Conservation (phyloP, 64 coral and sea anemone genomes). For the Acropora yongei region DNA sequence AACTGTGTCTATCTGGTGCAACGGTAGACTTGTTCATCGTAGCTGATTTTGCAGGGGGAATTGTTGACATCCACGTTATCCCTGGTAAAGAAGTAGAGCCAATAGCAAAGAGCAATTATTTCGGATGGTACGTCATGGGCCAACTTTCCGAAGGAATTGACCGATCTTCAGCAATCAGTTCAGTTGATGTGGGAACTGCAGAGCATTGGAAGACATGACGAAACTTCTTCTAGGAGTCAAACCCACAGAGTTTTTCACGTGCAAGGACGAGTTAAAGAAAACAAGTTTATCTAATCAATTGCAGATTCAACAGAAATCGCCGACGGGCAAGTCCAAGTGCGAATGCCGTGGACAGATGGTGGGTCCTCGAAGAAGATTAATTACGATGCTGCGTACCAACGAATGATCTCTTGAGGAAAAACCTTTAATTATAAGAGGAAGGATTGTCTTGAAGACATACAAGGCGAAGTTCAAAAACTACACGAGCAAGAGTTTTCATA, state of each 20-base stretch:
- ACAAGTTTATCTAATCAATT: conserved; percentile 68
- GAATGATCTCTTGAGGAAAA: conserved; percentile 13
- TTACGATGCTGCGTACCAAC: conserved; percentile 28
- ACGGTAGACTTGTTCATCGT: too few relatives aligned
- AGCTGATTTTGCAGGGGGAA: too few relatives aligned
- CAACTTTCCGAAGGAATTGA: too few relatives aligned
- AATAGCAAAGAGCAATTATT: too few relatives aligned
- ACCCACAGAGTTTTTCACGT: conserved; percentile 56
- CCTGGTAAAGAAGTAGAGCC: too few relatives aligned
- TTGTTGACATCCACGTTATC: too few relatives aligned
- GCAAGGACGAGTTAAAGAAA: conserved; percentile 56
- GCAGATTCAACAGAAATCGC: conserved; percentile 42
- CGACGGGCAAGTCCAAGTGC: conserved; percentile 46
- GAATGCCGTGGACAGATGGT: conserved; percentile 48
- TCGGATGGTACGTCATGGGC: too few relatives aligned
- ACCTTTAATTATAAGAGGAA: conserved; percentile 2
- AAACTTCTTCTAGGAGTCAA: conserved; percentile 59
- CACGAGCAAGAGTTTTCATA: neutral
- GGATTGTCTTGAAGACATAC: neutral
- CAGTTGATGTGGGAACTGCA: conserved; percentile 50
- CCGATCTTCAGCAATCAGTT: conserved; percentile 22
- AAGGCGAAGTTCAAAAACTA: conserved; percentile 13
- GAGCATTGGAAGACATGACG: conserved; percentile 27
- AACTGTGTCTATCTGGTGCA: too few relatives aligned
- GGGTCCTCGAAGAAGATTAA: conserved; percentile 43